Evolutionary conservation across 2,113 vertebrate species (phyloP), one percentile per base, ranked within the genome.

Genomic region (Gallinago paraguaiae): DNA sequence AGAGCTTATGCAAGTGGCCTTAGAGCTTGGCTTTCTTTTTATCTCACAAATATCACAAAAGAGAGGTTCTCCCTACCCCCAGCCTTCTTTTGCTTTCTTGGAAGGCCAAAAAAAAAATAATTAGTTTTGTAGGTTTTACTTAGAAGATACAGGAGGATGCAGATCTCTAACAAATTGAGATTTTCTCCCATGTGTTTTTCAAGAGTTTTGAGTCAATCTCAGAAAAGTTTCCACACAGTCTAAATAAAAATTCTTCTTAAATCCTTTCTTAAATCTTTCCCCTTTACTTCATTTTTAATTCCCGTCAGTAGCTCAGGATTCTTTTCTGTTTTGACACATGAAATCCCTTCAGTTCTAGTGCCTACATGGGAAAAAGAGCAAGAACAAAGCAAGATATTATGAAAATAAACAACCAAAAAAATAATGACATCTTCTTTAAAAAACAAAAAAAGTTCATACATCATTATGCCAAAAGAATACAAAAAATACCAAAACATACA

Each of bases 311-410:
- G 74, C 82, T 92, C 43, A 88, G 31, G 56, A 68, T 86, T 94
- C 35, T 72, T 90, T 75, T 93, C 87, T 92, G 92, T 23, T 95
- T 69, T 70, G 89, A 95, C 63, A 83, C 59, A 81, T 59, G 79
- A 88, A 95, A 93, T 87, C 57, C 83, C 79, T 82, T 61, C 80
- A 68, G 76, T 70, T 80, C 45, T 50, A 28, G 79, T 87, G 85
- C 84, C 82, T 54, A 37, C 63, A 54, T 6, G 16, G 75, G 60
- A 94, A 74, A 87, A 88, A 41, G 31, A 91, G 35, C 60, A 95
- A 93, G 65, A 97, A 78, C 41, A 95, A 96, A 87, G 65, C 35
- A 72, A 77, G 54, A 90, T 33, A 68, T 60, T 46, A 35, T 43
- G 43, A 39, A 43, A 31, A 35, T 16, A 53, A 80, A 83, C 71